Percentiles rank a stretch among this genome's conserved stretches.
Conservation (phyloP, 1,140 invertebrate species). For the Pissodes strobi region DNA sequence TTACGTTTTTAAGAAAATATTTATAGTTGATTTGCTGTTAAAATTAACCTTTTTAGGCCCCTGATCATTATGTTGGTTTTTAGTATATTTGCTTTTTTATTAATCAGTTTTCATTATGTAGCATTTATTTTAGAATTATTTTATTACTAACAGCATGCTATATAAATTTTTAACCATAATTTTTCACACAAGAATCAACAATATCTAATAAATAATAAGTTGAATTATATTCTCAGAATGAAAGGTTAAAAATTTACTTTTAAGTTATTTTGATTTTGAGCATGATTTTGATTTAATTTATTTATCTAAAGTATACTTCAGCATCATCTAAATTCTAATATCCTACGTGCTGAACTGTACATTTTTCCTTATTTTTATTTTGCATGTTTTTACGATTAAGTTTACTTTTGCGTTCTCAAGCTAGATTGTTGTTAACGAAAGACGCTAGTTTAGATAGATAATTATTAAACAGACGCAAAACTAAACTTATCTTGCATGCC, state of each 20-base stretch:
- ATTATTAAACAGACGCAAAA: neutral
- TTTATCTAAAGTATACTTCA: conserved; percentile 29
- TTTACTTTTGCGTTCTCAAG: conserved; percentile 30
- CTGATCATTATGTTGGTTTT: neutral
- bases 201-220: neutral
- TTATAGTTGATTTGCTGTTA: too few species aligned
- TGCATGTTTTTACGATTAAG: conserved; percentile 39
- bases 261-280: conserved; percentile 31
- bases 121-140: conserved; percentile 17
- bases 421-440: neutral
- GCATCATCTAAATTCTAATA: conserved; percentile 8
- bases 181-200: neutral
- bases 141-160: conserved; percentile 13
- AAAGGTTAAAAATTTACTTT: conserved; percentile 22
- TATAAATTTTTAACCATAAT: conserved; percentile 2
- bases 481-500: conserved; percentile 2
- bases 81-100: conserved; percentile 10
- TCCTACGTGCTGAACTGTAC: conserved; percentile 5
- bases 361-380: conserved; percentile 38
- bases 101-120: conserved; percentile 6
- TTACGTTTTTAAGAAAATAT: too few species aligned
- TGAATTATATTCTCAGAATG: too few species aligned
- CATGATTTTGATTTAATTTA: conserved; percentile 36
- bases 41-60: conserved; percentile 6
- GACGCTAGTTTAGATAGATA: too few species aligned